Evolutionary conservation across 1,140 invertebrate genomes (phyloP).

Genomic region (Coelopa frigida): DNA sequence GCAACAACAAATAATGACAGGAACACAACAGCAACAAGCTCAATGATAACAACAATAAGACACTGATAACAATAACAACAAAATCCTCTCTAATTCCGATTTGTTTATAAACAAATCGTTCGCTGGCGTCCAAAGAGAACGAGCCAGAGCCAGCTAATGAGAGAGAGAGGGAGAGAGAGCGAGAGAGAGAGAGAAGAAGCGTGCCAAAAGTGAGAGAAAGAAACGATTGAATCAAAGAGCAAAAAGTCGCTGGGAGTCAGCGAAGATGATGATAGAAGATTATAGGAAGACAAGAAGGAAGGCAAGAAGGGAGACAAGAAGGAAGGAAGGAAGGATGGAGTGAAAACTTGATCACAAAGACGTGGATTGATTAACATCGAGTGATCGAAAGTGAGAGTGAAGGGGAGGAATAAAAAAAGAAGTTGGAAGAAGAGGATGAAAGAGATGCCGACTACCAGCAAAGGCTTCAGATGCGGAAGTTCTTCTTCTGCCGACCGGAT

Average conservation of each 20-base stretch:
- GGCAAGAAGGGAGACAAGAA: no score
- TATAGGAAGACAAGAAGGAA: not conserved
- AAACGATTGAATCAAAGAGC: not conserved
- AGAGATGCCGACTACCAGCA: no score
- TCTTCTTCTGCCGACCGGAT: no score
- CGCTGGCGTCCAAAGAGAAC: no score
- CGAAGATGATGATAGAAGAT: not conserved
- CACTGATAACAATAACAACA: no score
- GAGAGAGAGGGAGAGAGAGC: not conserved
- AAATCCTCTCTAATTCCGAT: no score
- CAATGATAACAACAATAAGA: no score
- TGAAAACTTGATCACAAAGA: not conserved
- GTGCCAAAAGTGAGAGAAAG: not conserved
- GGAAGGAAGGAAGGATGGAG: not conserved
- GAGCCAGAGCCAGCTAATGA: not conserved
- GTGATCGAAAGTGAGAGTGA: not conserved
- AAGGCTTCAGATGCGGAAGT: no score
- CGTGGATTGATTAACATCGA: not conserved
- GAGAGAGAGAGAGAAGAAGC: not conserved
- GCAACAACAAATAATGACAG: no score
- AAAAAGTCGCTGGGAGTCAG: not conserved
- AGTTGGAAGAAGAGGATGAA: no score
- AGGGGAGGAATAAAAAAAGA: not conserved
- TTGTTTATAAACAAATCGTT: no score
- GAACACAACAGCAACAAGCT: no score